These are phyloP conservation scores for Papilio helenus DNA, from an alignment of 1,140 invertebrate species.

Conservation along the genomic window DNA sequence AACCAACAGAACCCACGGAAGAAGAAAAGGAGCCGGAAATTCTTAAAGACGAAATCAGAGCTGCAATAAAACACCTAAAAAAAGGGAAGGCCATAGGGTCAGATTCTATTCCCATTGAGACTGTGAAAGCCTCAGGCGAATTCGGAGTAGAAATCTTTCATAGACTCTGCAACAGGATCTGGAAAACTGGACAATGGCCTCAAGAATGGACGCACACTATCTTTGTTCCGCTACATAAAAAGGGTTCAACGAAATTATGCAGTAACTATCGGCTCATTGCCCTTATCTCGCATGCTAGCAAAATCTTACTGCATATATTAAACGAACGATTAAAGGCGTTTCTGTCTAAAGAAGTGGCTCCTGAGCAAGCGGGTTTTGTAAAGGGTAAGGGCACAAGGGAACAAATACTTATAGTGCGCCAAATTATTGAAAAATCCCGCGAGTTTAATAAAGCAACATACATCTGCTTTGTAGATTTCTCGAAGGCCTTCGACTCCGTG, in stretches of 20 bases:
- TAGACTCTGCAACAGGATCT: not conserved
- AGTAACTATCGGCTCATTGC: conserved; percentile 12
- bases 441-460: conserved; percentile 44
- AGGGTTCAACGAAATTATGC: conserved; percentile 7
- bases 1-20: conserved; percentile 38
- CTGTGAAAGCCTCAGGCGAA: conserved; percentile 10
- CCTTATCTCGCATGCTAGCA: conserved; percentile 13
- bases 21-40: conserved; percentile 47
- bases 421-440: conserved; percentile 33
- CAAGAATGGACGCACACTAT: conserved; percentile 14
- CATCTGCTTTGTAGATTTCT: conserved; percentile 47
- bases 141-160: not conserved
- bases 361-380: conserved; percentile 9
- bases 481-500: conserved; percentile 50
- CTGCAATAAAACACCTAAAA: conserved; percentile 46
- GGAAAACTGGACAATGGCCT: not conserved
- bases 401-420: conserved; percentile 38
- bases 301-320: not conserved
- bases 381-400: conserved; percentile 24
- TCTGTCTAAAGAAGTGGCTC: conserved; percentile 5
- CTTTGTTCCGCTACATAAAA: conserved; percentile 6
- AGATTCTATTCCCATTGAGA: conserved; percentile 46
- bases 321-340: not conserved
- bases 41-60: conserved; percentile 42
- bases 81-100: conserved; percentile 43